Evolutionary conservation across 2,888 invertebrate genomes (phyloP), one percentile per base, ranked within the genome.

Genomic region (Aproaerema taeniolella): DNA sequence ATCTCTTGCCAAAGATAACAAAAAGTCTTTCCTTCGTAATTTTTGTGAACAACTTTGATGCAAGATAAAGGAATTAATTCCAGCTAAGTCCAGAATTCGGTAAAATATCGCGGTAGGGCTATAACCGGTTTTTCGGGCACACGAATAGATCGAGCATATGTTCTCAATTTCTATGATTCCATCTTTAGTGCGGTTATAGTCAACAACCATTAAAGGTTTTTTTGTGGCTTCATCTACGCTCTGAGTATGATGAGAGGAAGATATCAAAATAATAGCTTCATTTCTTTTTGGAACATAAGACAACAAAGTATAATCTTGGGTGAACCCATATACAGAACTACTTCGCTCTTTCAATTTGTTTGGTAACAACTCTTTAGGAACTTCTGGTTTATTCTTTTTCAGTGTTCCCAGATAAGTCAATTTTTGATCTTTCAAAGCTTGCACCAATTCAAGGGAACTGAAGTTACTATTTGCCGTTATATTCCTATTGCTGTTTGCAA

Each of bases 381-480:
- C 46, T 16, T 50, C 45, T 8, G 17, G 16, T 33, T 50, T 50
- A 25, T 52, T 54, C 36, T 50, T 50, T 29, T 51, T 50, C 38
- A 47, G 5, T 20, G 51, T 51, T 2, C 52, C 53, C 11, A 52
- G 6, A 17, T 46, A 49, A 14, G 51, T 55, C 10, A 48, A 39
- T n/a, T 40, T 37, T 33, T 41, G 45, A 41, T 42, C 31, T 15
- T 32, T 26, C 38, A 54, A 44, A 29, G 32, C 29, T 38, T 52
- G 36, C 1, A 43, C 24, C 9, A 52, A 45, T 38, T 38, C 40
- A 31, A 50, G 50, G 0, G 55, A 55, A 25, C 40, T 52, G 41
- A 53, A 55, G 53, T 53, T 52, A 41, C 54, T 54, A 8, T 32
- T 17, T 4, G 32, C 17, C 1, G 32, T 32, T 5, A 32, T 11